Evolutionary conservation across 1,140 invertebrate species (phyloP).

Genomic region (Odontomachus brunneus): DNA sequence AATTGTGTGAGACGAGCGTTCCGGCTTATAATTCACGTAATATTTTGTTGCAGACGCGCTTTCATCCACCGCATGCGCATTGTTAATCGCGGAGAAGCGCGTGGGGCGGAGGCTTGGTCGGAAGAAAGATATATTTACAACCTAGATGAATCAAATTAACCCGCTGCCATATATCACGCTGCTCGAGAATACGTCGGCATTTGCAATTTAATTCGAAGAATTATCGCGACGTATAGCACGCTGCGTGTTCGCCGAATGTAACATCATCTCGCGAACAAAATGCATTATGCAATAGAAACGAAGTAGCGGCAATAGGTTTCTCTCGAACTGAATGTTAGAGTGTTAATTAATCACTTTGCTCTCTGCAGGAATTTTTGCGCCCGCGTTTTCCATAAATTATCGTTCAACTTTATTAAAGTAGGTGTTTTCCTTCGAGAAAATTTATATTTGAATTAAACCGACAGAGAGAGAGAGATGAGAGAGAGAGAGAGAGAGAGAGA

Average conservation of each 20-base stretch:
- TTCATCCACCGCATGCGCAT: conserved; percentile 62
- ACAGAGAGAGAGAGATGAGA: no score
- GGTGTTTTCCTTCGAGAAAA: background rate
- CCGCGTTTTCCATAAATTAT: conserved; percentile 27
- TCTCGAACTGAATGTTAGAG: conserved; percentile 47
- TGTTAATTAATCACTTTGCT: conserved; percentile 32
- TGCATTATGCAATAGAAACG: conserved; percentile 61
- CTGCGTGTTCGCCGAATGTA: conserved; percentile 55
- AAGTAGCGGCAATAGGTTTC: conserved; percentile 54
- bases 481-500: no score
- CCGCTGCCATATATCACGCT: conserved; percentile 63
- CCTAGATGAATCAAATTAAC: conserved; percentile 69
- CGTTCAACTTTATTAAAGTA: background rate
- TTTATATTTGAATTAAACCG: conserved; percentile 19
- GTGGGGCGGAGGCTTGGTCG: conserved; percentile 31
- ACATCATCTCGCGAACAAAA: conserved; percentile 56
- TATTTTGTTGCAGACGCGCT: conserved; percentile 58
- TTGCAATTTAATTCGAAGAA: conserved; percentile 70
- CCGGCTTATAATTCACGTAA: conserved; percentile 67
- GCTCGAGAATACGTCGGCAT: conserved; percentile 69
- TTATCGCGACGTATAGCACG: conserved; percentile 59
- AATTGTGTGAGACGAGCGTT: background rate
- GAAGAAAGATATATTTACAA: conserved; percentile 62
- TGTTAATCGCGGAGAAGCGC: conserved; percentile 64
- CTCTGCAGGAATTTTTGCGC: conserved; percentile 18